Base-by-base conservation (phyloP, 1,140 invertebrate genomes). In the Glossosoma conforme region DNA sequence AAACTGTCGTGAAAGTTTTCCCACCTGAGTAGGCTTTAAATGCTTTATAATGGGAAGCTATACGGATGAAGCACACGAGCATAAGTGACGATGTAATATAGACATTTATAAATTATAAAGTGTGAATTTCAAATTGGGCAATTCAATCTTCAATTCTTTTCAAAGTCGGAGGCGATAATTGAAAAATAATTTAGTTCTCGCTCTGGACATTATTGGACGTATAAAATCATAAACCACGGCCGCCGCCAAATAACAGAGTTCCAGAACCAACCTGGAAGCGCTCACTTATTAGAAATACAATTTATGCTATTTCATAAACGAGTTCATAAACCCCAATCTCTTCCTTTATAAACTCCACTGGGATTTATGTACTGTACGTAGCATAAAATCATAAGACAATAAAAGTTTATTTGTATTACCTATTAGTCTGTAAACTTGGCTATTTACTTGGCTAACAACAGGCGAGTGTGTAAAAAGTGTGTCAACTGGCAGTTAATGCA, bases 321-420 rank as follows among this genome's bases (percentile, higher is more conserved):
- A 53, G 56, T 58, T 52, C 51, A 58, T 58, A 58, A 53, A 58
- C 35, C 42, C 46, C 41, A 51, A 53, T 52, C 49, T 57, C 49
- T 52, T 44, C 44, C 30, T 32, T 30, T 38, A 32, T 54, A 54
- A 41, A 53, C 22, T 43, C 50, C 19, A 13, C 42, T 24, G 45
- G 44, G 50, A 58, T 58, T 58, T 58, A 51, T 58, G 37, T 42
- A 58, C 56, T 53, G 21, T 44, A 22, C 40, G 45, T 46, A 48
- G 53, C 54, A 53, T 58, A 58, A 58, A 58, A 58, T 53, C 56
- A 58, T 58, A 58, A 58, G 46, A 58, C 56, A 58, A 58, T 58
- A 58, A 58, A 58, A 50, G 41, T 58, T 58, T 58, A 58, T 58
- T 58, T 58, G 50, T 54, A 50, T 58, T 58, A 54, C 50, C 56